A percentile compares a stretch with the other conserved stretches of the same genome.
These are phyloP conservation scores for Atta colombica DNA, from an alignment of 1,140 invertebrate species.

Conservation along the genomic window DNA sequence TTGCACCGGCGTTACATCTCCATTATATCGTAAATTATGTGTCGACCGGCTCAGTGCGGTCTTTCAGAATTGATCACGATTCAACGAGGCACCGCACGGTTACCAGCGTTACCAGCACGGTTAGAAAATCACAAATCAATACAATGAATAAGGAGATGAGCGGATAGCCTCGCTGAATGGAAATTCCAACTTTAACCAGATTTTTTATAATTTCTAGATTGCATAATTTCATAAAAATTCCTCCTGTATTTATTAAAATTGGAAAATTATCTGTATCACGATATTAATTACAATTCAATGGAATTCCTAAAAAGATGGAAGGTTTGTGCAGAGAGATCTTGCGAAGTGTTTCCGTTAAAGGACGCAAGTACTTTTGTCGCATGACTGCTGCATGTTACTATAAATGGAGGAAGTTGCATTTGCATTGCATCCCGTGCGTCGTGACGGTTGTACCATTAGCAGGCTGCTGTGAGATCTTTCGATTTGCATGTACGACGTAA, in stretches of 20 bases:
- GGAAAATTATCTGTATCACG: not conserved
- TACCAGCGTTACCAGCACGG: slow-evolving; percentile 4
- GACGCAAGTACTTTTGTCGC: slow-evolving; percentile 10
- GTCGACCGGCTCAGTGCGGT: slow-evolving; percentile 17
- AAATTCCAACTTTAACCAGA: slow-evolving; percentile 27
- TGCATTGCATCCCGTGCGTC: slow-evolving; percentile 33
- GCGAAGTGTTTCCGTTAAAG: not conserved
- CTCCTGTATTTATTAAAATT: not conserved
- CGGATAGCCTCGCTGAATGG: not conserved
- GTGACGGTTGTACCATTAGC: slow-evolving; percentile 46
- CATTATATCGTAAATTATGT: slow-evolving; percentile 60
- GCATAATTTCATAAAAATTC: not conserved
- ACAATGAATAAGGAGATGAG: not conserved
- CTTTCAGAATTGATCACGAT: slow-evolving; percentile 55
- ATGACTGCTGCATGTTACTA: not conserved
- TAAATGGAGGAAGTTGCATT: slow-evolving; percentile 30
- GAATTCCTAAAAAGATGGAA: not conserved
- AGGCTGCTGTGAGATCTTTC: slow-evolving; percentile 48
- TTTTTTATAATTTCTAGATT: no score
- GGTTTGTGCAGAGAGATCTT: not conserved
- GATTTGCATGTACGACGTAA: slow-evolving; percentile 57
- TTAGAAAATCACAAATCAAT: slow-evolving; percentile 12
- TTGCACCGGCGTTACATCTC: slow-evolving; percentile 35
- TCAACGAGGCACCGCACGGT: slow-evolving; percentile 1
- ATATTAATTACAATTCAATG: not conserved